Evolutionary conservation across 2,113 vertebrate species (phyloP), one percentile per base, ranked within the genome.

Genomic region (Lutjanus erythropterus): DNA sequence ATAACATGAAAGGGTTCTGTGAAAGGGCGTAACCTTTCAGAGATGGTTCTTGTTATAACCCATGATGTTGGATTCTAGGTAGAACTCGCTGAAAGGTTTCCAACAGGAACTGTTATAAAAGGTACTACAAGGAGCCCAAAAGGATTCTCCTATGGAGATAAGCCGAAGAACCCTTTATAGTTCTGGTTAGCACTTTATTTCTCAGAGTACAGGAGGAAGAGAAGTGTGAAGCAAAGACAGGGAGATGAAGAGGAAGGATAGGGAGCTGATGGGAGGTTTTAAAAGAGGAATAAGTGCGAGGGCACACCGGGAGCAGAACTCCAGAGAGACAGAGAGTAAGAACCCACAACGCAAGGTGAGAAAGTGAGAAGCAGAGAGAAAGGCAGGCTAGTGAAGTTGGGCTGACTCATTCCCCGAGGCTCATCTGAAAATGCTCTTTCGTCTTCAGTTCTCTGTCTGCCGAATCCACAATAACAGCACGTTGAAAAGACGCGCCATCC

Each of bases 381-480:
- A 81, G 75, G 55, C 44, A 35, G 49, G 71, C 12, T 14, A 78
- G 73, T 42, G 62, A 82, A 82, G 81, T 81, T 50, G 15, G 70
- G 23, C 85, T 73, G 85, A 85, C 70, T 91, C 81, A 61, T 62
- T 87, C 79, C 81, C 80, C 7, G n/a, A 77, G 82, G 90, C 80
- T 80, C 77, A 67, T 47, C 71, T 68, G 27, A 75, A 87, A 87
- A 86, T 67, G 55, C 81, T 81, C 67, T 73, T 84, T 87, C 6
- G 73, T 84, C 85, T 68, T 61, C 59, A 74, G 49, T 44, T 81
- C 70, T 69, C 59, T 23, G 75, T 86, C 80, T 80, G 71, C 59
- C 18, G 29, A 49, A 78, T 86, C 83, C 78, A 87, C 68, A 78
- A 62, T 7, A 85, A 70, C 71, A 41, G 15, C 12, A 1, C 31